Percentiles rank a stretch among this genome's conserved stretches.
Evolutionary conservation across 2,113 vertebrate genomes (phyloP).

Genomic region (Alethe diademata): DNA sequence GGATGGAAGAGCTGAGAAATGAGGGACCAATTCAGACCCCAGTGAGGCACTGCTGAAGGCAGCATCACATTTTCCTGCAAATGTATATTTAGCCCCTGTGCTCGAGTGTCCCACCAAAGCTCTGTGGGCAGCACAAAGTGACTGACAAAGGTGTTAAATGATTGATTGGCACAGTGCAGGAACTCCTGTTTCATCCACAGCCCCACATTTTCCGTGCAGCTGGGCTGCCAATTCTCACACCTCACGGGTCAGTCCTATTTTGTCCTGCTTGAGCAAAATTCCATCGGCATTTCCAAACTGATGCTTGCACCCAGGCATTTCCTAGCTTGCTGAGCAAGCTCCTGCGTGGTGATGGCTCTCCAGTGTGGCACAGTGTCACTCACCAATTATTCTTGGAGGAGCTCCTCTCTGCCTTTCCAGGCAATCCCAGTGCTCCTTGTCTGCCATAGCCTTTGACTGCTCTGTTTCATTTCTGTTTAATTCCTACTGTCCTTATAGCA

Average conservation of each 20-base stretch:
- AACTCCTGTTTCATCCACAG: neutral
- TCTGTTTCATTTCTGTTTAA: neutral
- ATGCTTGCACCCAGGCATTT: conserved; percentile 45
- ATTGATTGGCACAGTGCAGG: conserved; percentile 1
- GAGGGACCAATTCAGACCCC: neutral
- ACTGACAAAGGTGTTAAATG: conserved; percentile 49
- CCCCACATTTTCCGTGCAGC: conserved; percentile 39
- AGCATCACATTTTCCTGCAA: conserved; percentile 33
- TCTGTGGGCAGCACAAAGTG: conserved; percentile 10
- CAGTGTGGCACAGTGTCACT: neutral
- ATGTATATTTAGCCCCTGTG: conserved; percentile 30
- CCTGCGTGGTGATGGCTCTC: neutral
- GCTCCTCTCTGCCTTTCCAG: neutral
- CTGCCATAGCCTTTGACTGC: neutral
- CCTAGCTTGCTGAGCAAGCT: neutral
- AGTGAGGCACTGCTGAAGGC: neutral
- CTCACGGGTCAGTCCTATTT: conserved; percentile 13
- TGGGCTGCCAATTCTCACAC: conserved; percentile 62
- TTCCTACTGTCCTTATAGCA: neutral
- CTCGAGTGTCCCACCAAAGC: neutral
- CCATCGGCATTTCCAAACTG: neutral
- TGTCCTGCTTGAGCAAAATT: conserved; percentile 31
- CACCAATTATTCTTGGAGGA: neutral
- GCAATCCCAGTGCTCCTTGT: neutral
- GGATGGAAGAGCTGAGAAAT: neutral